Base-by-base conservation (phyloP, 2,113 vertebrate genomes). In the Vicugna pacos region DNA sequence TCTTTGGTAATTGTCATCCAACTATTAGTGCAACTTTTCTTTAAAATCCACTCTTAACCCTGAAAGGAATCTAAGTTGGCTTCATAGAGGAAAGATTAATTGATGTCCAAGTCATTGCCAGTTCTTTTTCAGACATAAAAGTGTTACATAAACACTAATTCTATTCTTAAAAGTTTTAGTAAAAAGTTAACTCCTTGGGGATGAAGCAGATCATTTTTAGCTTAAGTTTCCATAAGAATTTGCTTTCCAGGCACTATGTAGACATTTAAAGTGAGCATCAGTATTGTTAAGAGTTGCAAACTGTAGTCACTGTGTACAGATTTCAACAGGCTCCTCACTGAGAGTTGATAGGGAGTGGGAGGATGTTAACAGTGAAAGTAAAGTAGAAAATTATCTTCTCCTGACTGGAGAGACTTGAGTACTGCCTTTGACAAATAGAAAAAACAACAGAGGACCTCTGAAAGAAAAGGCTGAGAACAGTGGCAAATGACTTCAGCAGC, bases 261-360 rank as follows among this genome's bases (percentile, higher is more conserved):
- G 75, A 87, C 26, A 7, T 62, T 81, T 13, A 26, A 64, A 90
- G 38, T 62, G 20, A 65, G 76, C 65, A 58, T 50, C 42, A 32
- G 50, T 82, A 67, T 58, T 56, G 48, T 83, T 64, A 60, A 52
- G 60, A 76, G 67, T 58, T 73, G 54, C 46, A 54, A 89, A 89
- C 26, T n/a, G 79, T 24, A 77, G 87, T 69, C 38, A 24, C 26
- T 52, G 10, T 52, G 70, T 85, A 54, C 38, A 60, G 84, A 94
- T 77, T 91, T 69, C 76, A 94, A 91, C 32, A 85, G 70, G 17
- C 60, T 75, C 58, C 67, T 80, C 50, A n/a, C 48, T 94, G 52
- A 81, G 84, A 75, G 35, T 35, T 65, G 77, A 82, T 16, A n/a
- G 76, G 56, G 46, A 89, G 76, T 65, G 20, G 46, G 76, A 75